Base-by-base conservation (phyloP, 2,797 vertebrate genomes). In the Vespertilio murinus region DNA sequence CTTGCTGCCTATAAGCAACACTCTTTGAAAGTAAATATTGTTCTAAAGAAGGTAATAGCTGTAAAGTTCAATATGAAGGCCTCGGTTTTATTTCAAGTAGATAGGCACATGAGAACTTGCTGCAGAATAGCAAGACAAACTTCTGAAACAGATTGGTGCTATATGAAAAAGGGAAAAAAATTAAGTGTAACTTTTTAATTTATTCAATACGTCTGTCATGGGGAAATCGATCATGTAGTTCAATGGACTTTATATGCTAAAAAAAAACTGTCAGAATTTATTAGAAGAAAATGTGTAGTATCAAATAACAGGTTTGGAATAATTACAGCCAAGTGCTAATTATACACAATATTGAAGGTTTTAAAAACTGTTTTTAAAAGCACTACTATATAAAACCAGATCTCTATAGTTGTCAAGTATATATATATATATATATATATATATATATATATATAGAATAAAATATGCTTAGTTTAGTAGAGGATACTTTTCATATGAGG, bases 251-350 rank as follows among this genome's bases (percentile, higher is more conserved):
- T 47, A 78, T 70, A 14, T 35, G 35, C 85, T 13, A 42, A 47
- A 8, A 14, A 81, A 88, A 88, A 95, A 77, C 25, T 77, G 7
- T 56, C 74, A 90, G n/a, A 79, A 81, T 85, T 88, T 61, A 93
- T 90, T 73, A 81, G 30, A 38, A 69, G 45, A 85, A 84, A 73
- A 38, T 61, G 18, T 84, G 14, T 14, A 84, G 65, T 88, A 67
- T 33, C 30, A 92, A 84, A 71, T 45, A 92, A 82, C 28, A 84
- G 56, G 30, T 23, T 92, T 88, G 73, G 25, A 77, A 67, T 92
- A 84, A 90, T 85, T 92, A 77, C 0, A 80, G 35, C 8, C 17
- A 80, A 88, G 40, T 75, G 8, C 35, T 73, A 69, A 73, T 85
- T 88, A 65, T 33, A 54, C 40, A 13, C 5, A 79, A 90, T 95